phyloP scores from a whole-genome alignment of 1,140 invertebrate species.

The Brachionus sp. region DNA sequence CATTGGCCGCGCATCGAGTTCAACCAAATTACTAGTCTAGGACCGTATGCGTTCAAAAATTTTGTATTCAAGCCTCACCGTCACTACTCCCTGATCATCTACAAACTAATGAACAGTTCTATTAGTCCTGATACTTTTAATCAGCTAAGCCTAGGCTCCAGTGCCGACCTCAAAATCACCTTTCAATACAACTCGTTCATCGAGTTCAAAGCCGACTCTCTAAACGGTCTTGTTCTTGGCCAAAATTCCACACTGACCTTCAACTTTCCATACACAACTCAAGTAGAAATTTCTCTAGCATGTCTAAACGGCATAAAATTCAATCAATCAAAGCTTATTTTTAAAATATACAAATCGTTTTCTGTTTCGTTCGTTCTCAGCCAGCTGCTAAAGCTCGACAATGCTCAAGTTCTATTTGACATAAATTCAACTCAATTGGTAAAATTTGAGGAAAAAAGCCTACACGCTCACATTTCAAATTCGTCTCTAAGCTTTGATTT shows the following conservation, averaged over 20 bases:
- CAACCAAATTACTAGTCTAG: neutral
- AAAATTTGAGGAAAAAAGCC: neutral
- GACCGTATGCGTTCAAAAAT: neutral
- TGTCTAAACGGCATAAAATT: neutral
- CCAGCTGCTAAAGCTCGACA: neutral
- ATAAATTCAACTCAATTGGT: conserved; percentile 10
- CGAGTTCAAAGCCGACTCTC: neutral
- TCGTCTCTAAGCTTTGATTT: neutral
- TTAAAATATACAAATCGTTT: neutral
- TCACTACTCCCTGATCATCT: neutral
- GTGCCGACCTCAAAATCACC: neutral
- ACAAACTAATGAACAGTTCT: neutral
- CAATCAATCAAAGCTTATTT: neutral
- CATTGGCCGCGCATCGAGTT: neutral
- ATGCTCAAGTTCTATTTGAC: neutral
- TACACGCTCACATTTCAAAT: neutral
- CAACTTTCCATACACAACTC: neutral
- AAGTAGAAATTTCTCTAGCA: neutral
- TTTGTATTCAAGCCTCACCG: neutral
- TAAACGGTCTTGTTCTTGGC: neutral
- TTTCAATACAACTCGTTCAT: neutral
- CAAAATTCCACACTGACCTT: neutral
- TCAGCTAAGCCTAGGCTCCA: neutral
- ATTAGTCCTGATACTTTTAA: neutral
- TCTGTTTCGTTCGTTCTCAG: neutral